Conservation (phyloP, 2,113 vertebrate species). For the Conger conger region DNA sequence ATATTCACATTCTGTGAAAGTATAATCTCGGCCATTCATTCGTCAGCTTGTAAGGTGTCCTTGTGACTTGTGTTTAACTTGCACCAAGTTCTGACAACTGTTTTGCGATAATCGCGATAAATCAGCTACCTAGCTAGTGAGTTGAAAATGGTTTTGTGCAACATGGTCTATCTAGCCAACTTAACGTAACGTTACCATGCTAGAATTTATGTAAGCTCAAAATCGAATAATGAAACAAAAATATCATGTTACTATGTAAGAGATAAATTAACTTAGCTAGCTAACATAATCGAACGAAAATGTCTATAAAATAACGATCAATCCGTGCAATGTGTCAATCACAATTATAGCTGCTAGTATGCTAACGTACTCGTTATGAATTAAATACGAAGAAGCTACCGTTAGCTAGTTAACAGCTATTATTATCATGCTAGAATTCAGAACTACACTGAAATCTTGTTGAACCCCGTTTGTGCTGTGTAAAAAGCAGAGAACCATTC, state of each 20-base stretch:
- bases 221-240: background rate
- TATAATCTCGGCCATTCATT: background rate
- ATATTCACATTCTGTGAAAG: background rate
- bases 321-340: background rate
- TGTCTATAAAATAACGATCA: background rate
- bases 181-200: background rate
- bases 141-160: background rate
- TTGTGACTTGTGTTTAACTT: background rate
- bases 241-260: background rate
- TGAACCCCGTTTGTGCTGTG: background rate
- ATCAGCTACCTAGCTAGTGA: background rate
- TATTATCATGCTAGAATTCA: background rate
- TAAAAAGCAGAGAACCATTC: background rate
- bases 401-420: background rate
- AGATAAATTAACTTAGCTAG: background rate
- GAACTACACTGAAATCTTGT: background rate
- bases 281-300: background rate
- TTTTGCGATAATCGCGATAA: background rate
- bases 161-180: background rate
- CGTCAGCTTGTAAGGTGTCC: background rate
- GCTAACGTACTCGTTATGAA: background rate
- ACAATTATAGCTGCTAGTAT: background rate
- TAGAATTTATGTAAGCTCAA: background rate
- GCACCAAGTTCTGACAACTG: background rate
- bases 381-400: background rate